These are phyloP conservation scores for Seriola rivoliana DNA, from an alignment of 2,113 vertebrate species.

Conservation along the genomic window DNA sequence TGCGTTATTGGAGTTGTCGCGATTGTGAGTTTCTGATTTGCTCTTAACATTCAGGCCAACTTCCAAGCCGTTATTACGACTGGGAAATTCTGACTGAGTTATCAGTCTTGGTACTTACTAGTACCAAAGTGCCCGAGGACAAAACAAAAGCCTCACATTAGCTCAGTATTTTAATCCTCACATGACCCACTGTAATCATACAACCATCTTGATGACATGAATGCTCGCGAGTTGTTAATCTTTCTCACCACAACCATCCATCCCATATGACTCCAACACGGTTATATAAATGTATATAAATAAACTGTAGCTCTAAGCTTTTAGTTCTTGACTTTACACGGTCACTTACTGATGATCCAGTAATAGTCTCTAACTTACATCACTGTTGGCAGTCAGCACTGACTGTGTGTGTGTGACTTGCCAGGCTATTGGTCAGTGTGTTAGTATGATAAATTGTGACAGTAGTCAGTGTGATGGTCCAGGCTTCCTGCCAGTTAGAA, in stretches of 20 bases:
- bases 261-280: neutral
- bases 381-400: constrained; percentile 32
- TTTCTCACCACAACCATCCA: neutral
- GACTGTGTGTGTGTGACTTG: constrained; percentile 23
- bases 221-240: neutral
- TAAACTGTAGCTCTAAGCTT: neutral
- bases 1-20: neutral
- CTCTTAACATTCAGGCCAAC: too few species aligned
- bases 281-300: constrained; percentile 2
- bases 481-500: constrained; percentile 62
- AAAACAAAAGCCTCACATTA: too few species aligned
- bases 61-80: too few species aligned
- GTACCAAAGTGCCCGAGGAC: too few species aligned
- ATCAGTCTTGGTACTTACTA: too few species aligned
- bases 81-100: too few species aligned
- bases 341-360: constrained; percentile 19
- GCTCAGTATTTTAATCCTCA: neutral
- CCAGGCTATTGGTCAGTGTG: constrained; percentile 57
- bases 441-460: constrained; percentile 60
- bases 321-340: constrained; percentile 25
- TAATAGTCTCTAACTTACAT: constrained; percentile 45
- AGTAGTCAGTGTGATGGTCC: constrained; percentile 55
- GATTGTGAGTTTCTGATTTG: neutral
- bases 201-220: neutral
- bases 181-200: neutral